Evolutionary conservation across 2,888 invertebrate genomes (phyloP).

Genomic region (Pammene fasciana): DNA sequence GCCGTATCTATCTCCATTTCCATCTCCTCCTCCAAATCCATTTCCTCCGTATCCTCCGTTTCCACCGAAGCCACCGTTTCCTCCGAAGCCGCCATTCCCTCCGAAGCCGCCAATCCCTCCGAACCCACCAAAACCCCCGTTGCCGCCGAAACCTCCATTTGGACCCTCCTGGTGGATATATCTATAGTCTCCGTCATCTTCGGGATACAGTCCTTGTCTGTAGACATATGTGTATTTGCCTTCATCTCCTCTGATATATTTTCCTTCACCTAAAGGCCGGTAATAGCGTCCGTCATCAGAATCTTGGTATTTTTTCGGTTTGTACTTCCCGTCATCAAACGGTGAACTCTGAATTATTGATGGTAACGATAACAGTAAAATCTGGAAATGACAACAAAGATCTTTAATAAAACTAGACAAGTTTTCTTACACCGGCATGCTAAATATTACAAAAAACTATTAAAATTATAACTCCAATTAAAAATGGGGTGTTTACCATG

Average conservation of each 20-base stretch:
- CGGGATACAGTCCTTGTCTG: constrained; percentile 63
- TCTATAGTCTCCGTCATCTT: constrained; percentile 76
- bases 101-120: constrained; percentile 57
- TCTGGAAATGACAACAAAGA: constrained; percentile 56
- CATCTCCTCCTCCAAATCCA: constrained; percentile 45
- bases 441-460: too few relatives aligned
- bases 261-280: constrained; percentile 73
- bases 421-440: too few relatives aligned
- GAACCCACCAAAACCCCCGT: constrained; percentile 54
- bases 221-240: constrained; percentile 80
- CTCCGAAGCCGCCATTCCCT: constrained; percentile 49
- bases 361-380: constrained; percentile 56
- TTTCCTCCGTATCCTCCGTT: constrained; percentile 37
- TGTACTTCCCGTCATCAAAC: constrained; percentile 64
- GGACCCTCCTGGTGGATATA: constrained; percentile 76
- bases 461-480: too few relatives aligned
- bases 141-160: constrained; percentile 60
- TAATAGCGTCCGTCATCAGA: constrained; percentile 76
- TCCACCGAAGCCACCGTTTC: constrained; percentile 39
- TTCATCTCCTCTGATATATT: constrained; percentile 80
- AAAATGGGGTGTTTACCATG: too few relatives aligned
- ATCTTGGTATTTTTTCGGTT: constrained; percentile 60
- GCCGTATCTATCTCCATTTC: constrained; percentile 47
- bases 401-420: too few relatives aligned
- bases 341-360: constrained; percentile 59